Conservation (phyloP, 1,140 invertebrate genomes). For the Drosophila santomea region DNA sequence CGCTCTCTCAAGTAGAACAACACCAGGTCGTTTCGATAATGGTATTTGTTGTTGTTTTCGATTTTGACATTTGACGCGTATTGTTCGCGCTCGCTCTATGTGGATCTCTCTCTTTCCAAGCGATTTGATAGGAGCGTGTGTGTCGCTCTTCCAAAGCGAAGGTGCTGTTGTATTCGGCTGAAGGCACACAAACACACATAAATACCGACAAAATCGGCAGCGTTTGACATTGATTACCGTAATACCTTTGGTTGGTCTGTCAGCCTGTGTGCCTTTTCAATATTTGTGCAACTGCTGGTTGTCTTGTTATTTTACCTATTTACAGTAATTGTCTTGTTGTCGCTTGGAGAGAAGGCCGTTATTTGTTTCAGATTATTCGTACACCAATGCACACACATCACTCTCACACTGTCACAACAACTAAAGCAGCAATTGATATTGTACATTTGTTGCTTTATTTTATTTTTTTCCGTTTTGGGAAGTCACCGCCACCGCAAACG, state of each 20-base stretch:
- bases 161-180: conserved; percentile 56
- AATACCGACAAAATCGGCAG: conserved; percentile 72
- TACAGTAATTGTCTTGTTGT: conserved; percentile 78
- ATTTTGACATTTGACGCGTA: conserved; percentile 65
- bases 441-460: not conserved
- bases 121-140: conserved; percentile 31
- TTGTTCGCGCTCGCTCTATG: conserved; percentile 7
- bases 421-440: conserved; percentile 18
- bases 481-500: conserved; percentile 17
- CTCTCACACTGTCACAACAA: conserved; percentile 23
- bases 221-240: conserved; percentile 82
- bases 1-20: conserved; percentile 41
- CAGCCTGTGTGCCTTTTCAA: conserved; percentile 51
- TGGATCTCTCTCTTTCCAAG: conserved; percentile 1
- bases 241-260: conserved; percentile 62
- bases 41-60: conserved; percentile 50
- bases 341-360: conserved; percentile 55
- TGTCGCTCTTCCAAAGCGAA: conserved; percentile 44
- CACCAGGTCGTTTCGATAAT: conserved; percentile 22
- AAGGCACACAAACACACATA: conserved; percentile 64
- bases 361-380: conserved; percentile 29
- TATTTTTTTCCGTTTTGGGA: conserved; percentile 23
- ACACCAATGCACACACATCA: conserved; percentile 7
- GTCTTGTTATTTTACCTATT: conserved; percentile 76
- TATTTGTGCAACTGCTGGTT: conserved; percentile 79